Evolutionary conservation across 2,888 invertebrate genomes (phyloP).

Genomic region (Gibbula magus): DNA sequence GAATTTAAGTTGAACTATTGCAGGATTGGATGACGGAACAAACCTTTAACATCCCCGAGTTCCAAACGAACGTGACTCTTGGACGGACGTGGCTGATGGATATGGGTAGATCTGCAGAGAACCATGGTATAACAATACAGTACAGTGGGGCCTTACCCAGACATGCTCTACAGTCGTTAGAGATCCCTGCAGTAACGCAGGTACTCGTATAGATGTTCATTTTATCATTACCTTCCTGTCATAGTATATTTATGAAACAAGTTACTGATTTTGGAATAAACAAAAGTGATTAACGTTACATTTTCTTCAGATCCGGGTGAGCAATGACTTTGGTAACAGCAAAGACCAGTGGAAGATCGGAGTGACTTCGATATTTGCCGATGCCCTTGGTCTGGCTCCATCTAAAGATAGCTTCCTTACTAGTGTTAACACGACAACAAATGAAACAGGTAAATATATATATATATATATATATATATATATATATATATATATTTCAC

Average conservation of each 20-base stretch:
- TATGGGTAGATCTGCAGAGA: neutral
- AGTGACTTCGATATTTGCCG: constrained; percentile 7
- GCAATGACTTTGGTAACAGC: neutral
- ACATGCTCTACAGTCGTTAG: constrained; percentile 10
- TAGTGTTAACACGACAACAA: neutral
- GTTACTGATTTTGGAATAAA: neutral
- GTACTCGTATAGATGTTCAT: neutral
- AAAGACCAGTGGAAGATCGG: constrained; percentile 20
- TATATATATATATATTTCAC: no score
- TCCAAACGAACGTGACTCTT: constrained; percentile 1
- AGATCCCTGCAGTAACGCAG: constrained; percentile 5
- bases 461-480: no score
- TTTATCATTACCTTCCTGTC: neutral
- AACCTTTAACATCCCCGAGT: neutral
- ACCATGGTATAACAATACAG: neutral
- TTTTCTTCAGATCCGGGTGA: neutral
- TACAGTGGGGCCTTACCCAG: constrained; percentile 11
- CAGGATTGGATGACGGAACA: constrained; percentile 20
- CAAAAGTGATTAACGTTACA: neutral
- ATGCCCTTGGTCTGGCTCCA: constrained; percentile 9
- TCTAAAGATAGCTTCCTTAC: constrained; percentile 2
- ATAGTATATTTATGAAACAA: neutral
- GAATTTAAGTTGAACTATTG: neutral
- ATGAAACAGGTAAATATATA: no score
- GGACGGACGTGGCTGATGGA: neutral